phyloP scores from a whole-genome alignment of 2,113 vertebrate species.

The Protomyctophum bolini region DNA sequence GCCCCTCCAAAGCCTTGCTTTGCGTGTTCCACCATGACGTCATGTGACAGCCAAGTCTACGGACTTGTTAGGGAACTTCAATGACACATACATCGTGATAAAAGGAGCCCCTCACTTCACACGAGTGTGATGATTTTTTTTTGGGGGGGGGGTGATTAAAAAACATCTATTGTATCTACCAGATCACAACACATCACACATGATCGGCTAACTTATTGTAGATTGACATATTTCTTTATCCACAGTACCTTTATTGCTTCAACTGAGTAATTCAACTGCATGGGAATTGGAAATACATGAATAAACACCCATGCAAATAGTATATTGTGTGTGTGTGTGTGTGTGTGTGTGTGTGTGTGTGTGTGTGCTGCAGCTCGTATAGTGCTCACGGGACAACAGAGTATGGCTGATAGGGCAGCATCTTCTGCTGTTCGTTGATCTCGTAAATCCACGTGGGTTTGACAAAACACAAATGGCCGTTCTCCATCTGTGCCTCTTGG shows the following conservation, averaged over 20 bases:
- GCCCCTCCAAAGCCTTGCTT: too few relatives aligned
- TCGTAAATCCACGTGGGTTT: slow-evolving; percentile 89
- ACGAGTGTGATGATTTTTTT: too few relatives aligned
- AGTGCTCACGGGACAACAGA: slow-evolving; percentile 80
- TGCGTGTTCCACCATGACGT: too few relatives aligned
- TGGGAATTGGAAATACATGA: background rate
- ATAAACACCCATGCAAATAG: background rate
- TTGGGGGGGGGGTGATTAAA: too few relatives aligned
- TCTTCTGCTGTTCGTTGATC: slow-evolving; percentile 85
- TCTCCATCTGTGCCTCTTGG: slow-evolving; percentile 91
- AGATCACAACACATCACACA: too few relatives aligned
- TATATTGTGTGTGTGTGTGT: slow-evolving; percentile 1
- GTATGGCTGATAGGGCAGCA: slow-evolving; percentile 88
- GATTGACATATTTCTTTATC: background rate
- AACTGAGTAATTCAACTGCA: background rate
- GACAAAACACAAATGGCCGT: slow-evolving; percentile 86
- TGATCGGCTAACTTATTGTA: too few relatives aligned
- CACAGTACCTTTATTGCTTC: slow-evolving; percentile 42
- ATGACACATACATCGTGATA: too few relatives aligned
- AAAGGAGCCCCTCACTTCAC: too few relatives aligned
- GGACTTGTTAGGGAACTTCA: too few relatives aligned
- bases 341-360: background rate
- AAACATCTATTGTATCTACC: too few relatives aligned
- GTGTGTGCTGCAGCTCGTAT: background rate
- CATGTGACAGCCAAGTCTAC: too few relatives aligned